phyloP scores from a whole-genome alignment of 1,140 invertebrate species.

The Zaprionus tsacasi region DNA sequence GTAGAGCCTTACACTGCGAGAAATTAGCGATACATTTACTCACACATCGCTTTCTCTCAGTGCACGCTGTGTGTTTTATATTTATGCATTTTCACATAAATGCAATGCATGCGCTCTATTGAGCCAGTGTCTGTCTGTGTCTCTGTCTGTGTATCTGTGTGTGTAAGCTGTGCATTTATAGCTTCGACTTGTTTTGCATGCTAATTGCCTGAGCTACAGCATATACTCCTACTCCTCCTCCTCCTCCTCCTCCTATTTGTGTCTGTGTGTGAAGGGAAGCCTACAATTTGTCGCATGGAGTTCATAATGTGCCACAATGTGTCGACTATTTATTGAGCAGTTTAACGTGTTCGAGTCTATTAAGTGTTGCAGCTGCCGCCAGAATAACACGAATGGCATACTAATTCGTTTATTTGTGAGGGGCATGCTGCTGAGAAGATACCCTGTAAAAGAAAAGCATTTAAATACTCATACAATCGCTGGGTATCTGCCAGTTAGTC shows the following conservation, averaged over 20 bases:
- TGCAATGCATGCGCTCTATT: conserved; percentile 31
- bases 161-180: conserved; percentile 69
- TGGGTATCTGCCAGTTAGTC: background rate
- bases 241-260: background rate
- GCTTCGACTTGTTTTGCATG: conserved; percentile 75
- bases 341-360: conserved; percentile 43
- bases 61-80: conserved; percentile 36
- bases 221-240: background rate
- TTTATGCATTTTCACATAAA: conserved; percentile 74
- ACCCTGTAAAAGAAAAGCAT: background rate
- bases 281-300: conserved; percentile 58
- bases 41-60: background rate
- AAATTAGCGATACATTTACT: background rate
- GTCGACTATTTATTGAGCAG: conserved; percentile 33
- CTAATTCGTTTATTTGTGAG: background rate
- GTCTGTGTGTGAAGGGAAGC: background rate
- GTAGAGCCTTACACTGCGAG: background rate
- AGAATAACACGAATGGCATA: background rate
- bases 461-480: background rate
- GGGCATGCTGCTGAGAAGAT: background rate
- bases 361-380: conserved; percentile 14
- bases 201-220: conserved; percentile 63
- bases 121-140: background rate
- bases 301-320: conserved; percentile 68
- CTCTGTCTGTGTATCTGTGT: conserved; percentile 19